Percentiles rank a stretch among this genome's conserved stretches.
Conservation (phyloP, 2,113 vertebrate species). For the Leucosticte australis region DNA sequence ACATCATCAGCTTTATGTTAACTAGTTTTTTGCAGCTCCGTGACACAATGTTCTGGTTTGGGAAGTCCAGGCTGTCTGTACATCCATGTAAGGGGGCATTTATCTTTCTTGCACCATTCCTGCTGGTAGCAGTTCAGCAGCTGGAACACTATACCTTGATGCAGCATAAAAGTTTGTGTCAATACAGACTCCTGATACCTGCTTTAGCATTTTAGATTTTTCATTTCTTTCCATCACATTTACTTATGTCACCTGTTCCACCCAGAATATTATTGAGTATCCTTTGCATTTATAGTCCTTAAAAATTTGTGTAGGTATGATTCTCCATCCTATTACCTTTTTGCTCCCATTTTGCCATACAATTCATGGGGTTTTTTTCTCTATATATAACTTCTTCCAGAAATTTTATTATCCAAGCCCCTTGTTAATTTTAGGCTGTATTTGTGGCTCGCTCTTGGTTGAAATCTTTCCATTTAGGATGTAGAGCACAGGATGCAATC, state of each 20-base stretch:
- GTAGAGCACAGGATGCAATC: not conserved
- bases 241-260: not conserved
- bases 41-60: not conserved
- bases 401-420: not conserved
- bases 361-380: not conserved
- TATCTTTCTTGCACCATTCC: not conserved
- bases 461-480: not conserved
- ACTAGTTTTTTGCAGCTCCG: not conserved
- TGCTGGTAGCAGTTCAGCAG: not conserved
- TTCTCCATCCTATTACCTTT: not conserved
- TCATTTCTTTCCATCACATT: not conserved
- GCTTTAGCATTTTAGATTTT: not conserved
- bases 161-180: not conserved
- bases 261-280: not conserved
- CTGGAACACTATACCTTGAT: not conserved
- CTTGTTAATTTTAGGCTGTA: not conserved
- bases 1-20: not conserved
- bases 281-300: not conserved
- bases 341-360: not conserved
- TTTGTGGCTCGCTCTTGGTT: not conserved
- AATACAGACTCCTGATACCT: not conserved
- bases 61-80: not conserved
- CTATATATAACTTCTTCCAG: not conserved
- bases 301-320: not conserved
- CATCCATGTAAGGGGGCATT: fast-evolving